These are phyloP conservation scores for Drosophila austrosaltans DNA, from an alignment of 2,888 invertebrate species.

Conservation along the genomic window DNA sequence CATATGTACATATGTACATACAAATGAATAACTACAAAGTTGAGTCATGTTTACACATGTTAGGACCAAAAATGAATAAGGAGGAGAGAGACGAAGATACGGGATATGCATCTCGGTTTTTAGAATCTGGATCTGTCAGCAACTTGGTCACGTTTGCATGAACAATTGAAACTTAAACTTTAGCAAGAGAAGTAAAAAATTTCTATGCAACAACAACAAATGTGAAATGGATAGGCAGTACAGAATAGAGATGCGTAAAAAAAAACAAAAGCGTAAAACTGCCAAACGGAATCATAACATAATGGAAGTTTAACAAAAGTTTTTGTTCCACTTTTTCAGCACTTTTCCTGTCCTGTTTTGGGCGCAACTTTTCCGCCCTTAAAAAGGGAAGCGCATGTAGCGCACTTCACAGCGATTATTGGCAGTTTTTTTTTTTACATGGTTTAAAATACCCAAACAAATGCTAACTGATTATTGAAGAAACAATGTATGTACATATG, in stretches of 20 bases:
- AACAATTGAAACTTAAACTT: conserved; percentile 72
- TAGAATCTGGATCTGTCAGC: conserved; percentile 63
- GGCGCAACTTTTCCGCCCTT: conserved; percentile 32
- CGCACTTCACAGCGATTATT: conserved; percentile 35
- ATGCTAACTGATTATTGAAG: conserved; percentile 51
- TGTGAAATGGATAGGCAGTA: conserved; percentile 20
- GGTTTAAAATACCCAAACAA: conserved; percentile 69
- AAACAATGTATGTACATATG: conserved; percentile 40
- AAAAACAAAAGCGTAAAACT: conserved; percentile 30
- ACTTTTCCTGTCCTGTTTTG: conserved; percentile 18
- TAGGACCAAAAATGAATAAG: conserved; percentile 45
- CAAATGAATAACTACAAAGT: neutral
- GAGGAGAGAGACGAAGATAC: conserved; percentile 39
- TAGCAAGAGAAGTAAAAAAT: conserved; percentile 62
- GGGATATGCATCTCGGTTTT: no score
- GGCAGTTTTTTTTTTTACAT: conserved; percentile 40
- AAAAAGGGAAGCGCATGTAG: conserved; percentile 67
- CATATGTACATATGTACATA: conserved; percentile 40
- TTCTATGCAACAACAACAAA: conserved; percentile 60
- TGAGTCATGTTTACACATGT: conserved; percentile 68
- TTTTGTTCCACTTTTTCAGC: conserved; percentile 35
- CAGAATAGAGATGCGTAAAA: conserved; percentile 25
- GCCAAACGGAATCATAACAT: conserved; percentile 48
- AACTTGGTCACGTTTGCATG: conserved; percentile 63
- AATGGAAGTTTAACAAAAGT: conserved; percentile 75